Conservation (phyloP, 2,888 invertebrate genomes). For the Sinelater perroti region DNA sequence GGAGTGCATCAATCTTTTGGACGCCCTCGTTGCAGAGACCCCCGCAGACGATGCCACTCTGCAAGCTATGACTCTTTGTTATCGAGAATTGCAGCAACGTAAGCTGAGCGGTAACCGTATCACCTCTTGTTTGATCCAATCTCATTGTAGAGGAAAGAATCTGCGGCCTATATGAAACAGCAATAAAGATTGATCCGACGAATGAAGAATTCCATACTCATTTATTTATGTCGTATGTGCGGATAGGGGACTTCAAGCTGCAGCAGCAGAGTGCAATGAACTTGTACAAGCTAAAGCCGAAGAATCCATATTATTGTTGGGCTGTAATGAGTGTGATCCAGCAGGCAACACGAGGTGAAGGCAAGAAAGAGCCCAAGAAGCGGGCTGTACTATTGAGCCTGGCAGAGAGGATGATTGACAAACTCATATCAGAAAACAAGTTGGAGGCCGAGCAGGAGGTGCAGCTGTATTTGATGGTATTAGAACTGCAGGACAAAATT, state of each 20-base stretch:
- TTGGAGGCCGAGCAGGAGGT: slow-evolving; percentile 95
- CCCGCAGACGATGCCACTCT: slow-evolving; percentile 93
- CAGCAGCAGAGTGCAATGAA: slow-evolving; percentile 91
- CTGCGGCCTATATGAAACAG: slow-evolving; percentile 88
- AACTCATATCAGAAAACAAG: slow-evolving; percentile 86
- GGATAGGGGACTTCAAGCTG: slow-evolving; percentile 86
- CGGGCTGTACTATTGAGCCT: slow-evolving; percentile 80
- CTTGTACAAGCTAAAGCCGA: slow-evolving; percentile 89
- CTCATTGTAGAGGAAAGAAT: slow-evolving; percentile 84
- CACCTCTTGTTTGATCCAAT: neutral
- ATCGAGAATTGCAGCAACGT: slow-evolving; percentile 91
- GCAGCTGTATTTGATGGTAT: slow-evolving; percentile 87
- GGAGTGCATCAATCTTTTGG: slow-evolving; percentile 81
- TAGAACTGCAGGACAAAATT: slow-evolving; percentile 82
- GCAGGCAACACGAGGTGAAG: slow-evolving; percentile 69
- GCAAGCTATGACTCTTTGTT: slow-evolving; percentile 95
- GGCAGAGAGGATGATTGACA: slow-evolving; percentile 94
- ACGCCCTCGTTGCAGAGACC: slow-evolving; percentile 78
- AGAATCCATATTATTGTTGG: slow-evolving; percentile 98
- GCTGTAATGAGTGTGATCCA: slow-evolving; percentile 95
- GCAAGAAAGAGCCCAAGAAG: slow-evolving; percentile 65
- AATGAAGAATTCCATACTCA: slow-evolving; percentile 94
- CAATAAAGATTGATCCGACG: slow-evolving; percentile 82
- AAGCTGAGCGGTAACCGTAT: slow-evolving; percentile 58
- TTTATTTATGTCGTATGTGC: slow-evolving; percentile 94